Evolutionary conservation across 37 sponge, comb jelly and placozoan species (phyloP).

Genomic region (Axinella damicornis): DNA sequence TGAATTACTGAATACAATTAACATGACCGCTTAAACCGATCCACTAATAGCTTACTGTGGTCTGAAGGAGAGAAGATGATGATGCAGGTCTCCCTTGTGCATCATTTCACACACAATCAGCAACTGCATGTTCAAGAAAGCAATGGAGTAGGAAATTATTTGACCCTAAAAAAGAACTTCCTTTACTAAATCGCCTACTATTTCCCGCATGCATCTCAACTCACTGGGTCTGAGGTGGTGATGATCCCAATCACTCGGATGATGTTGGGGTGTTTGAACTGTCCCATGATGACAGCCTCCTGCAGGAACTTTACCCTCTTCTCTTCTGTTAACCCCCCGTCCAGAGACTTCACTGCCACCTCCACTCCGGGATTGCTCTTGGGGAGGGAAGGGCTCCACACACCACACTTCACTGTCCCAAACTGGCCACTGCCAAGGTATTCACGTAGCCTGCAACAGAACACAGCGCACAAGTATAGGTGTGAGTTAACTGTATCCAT

Average conservation of each 20-base stretch:
- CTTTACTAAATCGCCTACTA: no score
- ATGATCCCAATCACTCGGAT: not conserved
- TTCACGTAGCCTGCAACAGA: no score
- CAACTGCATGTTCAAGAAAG: no score
- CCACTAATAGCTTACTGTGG: not conserved
- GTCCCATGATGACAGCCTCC: constrained; percentile 6
- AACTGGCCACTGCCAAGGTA: no score
- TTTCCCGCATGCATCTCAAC: no score
- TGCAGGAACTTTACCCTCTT: not conserved
- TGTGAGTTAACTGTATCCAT: no score
- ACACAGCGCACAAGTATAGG: no score
- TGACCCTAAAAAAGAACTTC: no score
- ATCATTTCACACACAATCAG: constrained; percentile 29
- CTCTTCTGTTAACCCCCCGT: not conserved
- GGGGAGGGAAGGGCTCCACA: not conserved
- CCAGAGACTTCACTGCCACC: not conserved
- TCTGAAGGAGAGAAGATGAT: not conserved
- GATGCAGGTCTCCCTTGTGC: constrained; percentile 11
- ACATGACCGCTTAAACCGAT: no score
- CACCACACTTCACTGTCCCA: no score
- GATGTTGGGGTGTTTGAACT: not conserved
- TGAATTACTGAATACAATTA: no score
- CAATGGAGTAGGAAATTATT: no score
- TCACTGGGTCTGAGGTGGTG: not conserved
- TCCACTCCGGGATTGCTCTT: not conserved